Evolutionary conservation across 2,113 vertebrate genomes (phyloP).

Genomic region (Grallaria varia): DNA sequence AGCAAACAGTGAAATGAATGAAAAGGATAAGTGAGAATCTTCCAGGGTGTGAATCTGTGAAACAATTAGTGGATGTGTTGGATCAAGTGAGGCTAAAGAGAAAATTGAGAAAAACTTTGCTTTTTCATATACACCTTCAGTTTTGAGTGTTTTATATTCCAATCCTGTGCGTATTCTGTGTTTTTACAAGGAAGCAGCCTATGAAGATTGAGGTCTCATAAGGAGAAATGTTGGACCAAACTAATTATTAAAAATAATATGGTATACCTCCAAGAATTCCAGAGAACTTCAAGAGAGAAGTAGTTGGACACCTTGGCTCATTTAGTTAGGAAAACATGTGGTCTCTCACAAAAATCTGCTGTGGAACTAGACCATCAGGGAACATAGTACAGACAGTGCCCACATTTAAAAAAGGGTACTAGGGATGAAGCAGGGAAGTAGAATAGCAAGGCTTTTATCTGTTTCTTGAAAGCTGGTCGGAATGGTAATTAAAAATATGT

Average conservation of each 20-base stretch:
- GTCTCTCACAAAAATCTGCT: not conserved
- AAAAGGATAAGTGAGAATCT: not conserved
- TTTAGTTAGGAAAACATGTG: not conserved
- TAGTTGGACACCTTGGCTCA: not conserved
- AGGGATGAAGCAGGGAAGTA: not conserved
- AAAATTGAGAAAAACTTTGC: not conserved
- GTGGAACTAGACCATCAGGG: not conserved
- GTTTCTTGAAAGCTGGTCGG: not conserved
- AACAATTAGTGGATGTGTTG: conserved; percentile 4
- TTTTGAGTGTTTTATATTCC: not conserved
- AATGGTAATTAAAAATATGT: conserved; percentile 23
- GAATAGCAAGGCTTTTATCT: not conserved
- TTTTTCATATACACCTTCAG: not conserved
- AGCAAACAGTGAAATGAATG: not conserved
- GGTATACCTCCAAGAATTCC: not conserved
- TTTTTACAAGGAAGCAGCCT: not conserved
- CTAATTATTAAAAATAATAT: not conserved
- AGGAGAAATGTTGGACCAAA: not conserved
- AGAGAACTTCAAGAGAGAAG: not conserved
- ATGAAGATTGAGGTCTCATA: not conserved
- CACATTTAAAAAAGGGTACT: not conserved
- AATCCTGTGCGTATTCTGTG: not conserved
- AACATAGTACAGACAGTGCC: not conserved
- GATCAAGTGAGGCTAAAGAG: not conserved
- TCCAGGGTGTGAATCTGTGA: not conserved